These are phyloP conservation scores for Sceloporus tristichus DNA, from an alignment of 2,113 vertebrate genomes.

Conservation along the genomic window DNA sequence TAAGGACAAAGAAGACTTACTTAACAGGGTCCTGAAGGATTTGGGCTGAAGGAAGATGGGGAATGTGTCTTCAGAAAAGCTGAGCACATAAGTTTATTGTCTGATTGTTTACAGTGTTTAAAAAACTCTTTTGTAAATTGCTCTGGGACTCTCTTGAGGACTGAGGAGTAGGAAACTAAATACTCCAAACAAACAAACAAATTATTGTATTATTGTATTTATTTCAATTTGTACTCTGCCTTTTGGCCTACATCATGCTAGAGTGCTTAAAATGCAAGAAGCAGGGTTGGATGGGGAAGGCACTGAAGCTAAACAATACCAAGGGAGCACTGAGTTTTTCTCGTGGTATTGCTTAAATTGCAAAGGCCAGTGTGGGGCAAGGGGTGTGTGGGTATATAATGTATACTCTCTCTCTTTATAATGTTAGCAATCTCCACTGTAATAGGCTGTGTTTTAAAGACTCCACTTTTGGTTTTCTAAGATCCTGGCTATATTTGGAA, in stretches of 20 bases:
- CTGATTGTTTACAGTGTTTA: background rate
- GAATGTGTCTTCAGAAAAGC: background rate
- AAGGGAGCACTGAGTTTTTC: background rate
- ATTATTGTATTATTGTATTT: background rate
- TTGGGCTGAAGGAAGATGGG: background rate
- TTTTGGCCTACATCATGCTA: background rate
- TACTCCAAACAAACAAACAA: background rate
- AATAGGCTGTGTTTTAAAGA: background rate
- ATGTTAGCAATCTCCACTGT: background rate
- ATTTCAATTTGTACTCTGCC: background rate
- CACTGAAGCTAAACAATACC: background rate
- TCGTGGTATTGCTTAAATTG: background rate
- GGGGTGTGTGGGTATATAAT: background rate
- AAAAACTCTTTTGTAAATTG: slow-evolving; percentile 5
- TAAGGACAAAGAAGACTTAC: background rate
- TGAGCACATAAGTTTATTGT: background rate
- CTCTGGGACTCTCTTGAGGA: background rate
- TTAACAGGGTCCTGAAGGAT: background rate
- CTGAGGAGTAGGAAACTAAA: background rate
- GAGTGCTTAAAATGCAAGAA: background rate
- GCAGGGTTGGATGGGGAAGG: background rate
- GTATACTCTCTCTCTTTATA: background rate
- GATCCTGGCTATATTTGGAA: background rate
- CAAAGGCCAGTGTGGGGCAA: background rate
- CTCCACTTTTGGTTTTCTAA: background rate